Evolutionary conservation across 2,797 vertebrate species (phyloP).

Genomic region (Florisuga fusca): DNA sequence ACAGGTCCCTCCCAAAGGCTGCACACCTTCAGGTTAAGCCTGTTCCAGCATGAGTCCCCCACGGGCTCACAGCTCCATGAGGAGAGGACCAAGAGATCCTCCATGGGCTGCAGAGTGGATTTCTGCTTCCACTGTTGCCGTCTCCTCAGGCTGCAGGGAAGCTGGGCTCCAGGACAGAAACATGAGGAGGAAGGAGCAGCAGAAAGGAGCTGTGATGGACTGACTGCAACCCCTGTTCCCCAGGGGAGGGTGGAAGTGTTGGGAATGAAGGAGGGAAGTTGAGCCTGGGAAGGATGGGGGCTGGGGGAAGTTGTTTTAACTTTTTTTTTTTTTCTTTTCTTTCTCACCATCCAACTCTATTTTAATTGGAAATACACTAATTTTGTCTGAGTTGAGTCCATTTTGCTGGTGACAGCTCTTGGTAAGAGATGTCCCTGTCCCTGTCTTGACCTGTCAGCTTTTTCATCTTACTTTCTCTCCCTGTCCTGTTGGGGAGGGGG

Average conservation of each 20-base stretch:
- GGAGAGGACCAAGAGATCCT: too few species aligned
- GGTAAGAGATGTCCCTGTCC: not conserved
- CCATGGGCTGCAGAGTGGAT: too few species aligned
- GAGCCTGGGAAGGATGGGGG: not conserved
- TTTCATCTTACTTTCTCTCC: not conserved
- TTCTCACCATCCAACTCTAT: not conserved
- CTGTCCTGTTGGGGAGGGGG: not conserved
- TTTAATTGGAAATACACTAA: not conserved
- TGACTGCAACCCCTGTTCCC: not conserved
- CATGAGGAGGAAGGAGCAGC: not conserved
- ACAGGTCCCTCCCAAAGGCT: too few species aligned
- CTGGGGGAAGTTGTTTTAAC: not conserved
- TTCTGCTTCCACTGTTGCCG: too few species aligned
- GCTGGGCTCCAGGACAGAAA: too few species aligned
- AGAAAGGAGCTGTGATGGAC: not conserved
- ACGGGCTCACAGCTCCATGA: too few species aligned
- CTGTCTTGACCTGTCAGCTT: not conserved
- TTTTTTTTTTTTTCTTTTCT: not conserved
- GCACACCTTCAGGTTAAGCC: too few species aligned
- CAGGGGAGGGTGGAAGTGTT: not conserved
- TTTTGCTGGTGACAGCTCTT: fast-evolving
- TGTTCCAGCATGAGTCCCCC: too few species aligned
- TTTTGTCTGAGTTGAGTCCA: fast-evolving
- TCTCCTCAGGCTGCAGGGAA: too few species aligned
- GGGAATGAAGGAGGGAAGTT: not conserved